Base-by-base conservation (phyloP, 1,140 invertebrate species). In the Alviniconcha marisindica region DNA sequence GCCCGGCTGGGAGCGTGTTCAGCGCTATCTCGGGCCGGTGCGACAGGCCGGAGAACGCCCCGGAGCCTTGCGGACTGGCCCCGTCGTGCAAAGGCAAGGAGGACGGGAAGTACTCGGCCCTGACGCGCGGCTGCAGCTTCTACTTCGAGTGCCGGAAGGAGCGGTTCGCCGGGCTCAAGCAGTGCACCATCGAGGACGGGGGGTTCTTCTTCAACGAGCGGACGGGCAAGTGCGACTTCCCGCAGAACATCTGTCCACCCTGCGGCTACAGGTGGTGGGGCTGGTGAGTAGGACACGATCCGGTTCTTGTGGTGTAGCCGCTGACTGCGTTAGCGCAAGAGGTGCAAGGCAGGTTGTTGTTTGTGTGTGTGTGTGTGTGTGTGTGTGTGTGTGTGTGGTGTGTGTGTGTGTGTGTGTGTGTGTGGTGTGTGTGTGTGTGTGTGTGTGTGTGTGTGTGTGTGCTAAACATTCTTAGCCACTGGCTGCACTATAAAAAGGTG, bases 251-350 rank as follows among this genome's bases (percentile, higher is more conserved):
- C 44, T 88, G 87, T 73, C 84, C 86, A 24, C 87, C 87, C 0
- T 88, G 87, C 74, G 87, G 87, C 42, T 87, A 88, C 82, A 83
- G 82, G 31, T 87, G 86, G 86, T 87, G 86, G 86, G 86, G 86
- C 10, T 87, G 86, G 86, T 87, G 83, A 85, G 86, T 81, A 2
- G 21, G 0, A 14, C 1, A 3, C 7, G 15, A 36, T 21, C 21
- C 21, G 33, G 4, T 40, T 42, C 10, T 36, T 38, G 7, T 36
- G 42, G 14, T 44, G 21, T n/a, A n/a, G n/a, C n/a, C n/a, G n/a
- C n/a, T n/a, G n/a, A n/a, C n/a, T n/a, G n/a, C 28, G 73, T 14
- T 36, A 18, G 40, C 12, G 18, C 21, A 31, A 24, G 12, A n/a
- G 14, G 31, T 76, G n/a, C n/a, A n/a, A n/a, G n/a, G n/a, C n/a